A percentile compares a stretch with the other conserved stretches of the same genome.
Conservation (phyloP, 2,797 vertebrate genomes). For the Dallia pectoralis region DNA sequence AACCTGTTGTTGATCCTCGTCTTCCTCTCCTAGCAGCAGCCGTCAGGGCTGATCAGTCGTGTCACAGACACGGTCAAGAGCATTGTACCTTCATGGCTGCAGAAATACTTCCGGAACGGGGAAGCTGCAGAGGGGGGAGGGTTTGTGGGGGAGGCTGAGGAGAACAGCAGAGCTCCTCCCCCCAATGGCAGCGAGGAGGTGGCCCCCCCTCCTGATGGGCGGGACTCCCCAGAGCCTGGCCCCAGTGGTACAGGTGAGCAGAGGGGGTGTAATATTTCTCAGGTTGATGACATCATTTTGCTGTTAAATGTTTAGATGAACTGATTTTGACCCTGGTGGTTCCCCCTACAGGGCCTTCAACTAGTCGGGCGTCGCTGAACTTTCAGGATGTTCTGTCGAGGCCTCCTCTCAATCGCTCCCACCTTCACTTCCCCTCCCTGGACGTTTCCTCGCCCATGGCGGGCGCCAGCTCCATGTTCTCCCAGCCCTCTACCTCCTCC, state of each 20-base stretch:
- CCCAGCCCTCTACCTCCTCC: conserved; percentile 90
- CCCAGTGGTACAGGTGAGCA: conserved; percentile 83
- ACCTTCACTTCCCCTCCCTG: conserved; percentile 83
- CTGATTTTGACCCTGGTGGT: neutral
- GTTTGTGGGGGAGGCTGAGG: conserved; percentile 57
- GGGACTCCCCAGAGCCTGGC: conserved; percentile 82
- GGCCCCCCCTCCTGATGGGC: conserved; percentile 73
- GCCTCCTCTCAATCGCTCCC: conserved; percentile 91
- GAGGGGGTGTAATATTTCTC: neutral
- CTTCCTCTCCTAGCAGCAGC: conserved; percentile 51
- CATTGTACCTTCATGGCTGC: conserved; percentile 95
- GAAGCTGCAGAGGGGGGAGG: conserved; percentile 60
- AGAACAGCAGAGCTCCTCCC: conserved; percentile 70
- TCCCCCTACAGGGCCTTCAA: conserved; percentile 80
- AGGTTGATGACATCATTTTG: neutral
- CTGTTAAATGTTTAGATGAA: neutral
- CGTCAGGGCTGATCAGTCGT: conserved; percentile 90
- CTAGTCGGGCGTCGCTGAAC: conserved; percentile 87
- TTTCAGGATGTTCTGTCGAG: conserved; percentile 89
- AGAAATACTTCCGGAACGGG: conserved; percentile 90
- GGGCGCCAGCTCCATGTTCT: conserved; percentile 71
- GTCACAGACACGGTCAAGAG: conserved; percentile 96
- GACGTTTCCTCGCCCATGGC: conserved; percentile 77
- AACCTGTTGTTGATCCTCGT: neutral
- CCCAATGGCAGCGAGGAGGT: conserved; percentile 77